Conservation (phyloP, 2,113 vertebrate species). For the Climacteris rufus region DNA sequence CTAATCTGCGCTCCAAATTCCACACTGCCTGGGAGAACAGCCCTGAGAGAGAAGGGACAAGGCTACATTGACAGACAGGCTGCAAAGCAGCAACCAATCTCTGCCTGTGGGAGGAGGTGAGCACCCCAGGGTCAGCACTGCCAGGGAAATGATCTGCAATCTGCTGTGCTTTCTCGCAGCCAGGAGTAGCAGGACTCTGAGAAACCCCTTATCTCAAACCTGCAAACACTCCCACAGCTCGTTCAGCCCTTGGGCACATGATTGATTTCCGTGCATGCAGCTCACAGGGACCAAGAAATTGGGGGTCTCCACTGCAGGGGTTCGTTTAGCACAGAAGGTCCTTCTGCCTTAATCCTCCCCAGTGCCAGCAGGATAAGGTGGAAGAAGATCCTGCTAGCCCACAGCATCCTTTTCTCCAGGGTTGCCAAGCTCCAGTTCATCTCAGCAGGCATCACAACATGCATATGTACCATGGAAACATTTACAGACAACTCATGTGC, state of each 20-base stretch:
- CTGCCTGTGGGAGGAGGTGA: background rate
- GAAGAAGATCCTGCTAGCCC: background rate
- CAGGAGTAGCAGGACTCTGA: background rate
- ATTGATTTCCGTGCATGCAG: background rate
- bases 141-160: rapidly evolving
- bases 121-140: background rate
- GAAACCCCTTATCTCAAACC: background rate
- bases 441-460: background rate
- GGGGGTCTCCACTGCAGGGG: background rate
- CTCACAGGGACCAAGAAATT: background rate
- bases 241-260: rapidly evolving
- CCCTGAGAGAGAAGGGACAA: background rate
- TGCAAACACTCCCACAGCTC: background rate
- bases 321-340: background rate
- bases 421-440: background rate
- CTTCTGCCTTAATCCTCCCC: background rate
- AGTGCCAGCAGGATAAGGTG: background rate
- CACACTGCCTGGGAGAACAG: rapidly evolving
- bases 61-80: background rate
- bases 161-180: background rate
- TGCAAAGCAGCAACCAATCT: background rate
- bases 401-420: background rate
- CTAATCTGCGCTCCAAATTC: background rate
- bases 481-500: background rate
- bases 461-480: background rate